phyloP scores from a whole-genome alignment of 2,888 invertebrate genomes.

The Tenthredo notha region DNA sequence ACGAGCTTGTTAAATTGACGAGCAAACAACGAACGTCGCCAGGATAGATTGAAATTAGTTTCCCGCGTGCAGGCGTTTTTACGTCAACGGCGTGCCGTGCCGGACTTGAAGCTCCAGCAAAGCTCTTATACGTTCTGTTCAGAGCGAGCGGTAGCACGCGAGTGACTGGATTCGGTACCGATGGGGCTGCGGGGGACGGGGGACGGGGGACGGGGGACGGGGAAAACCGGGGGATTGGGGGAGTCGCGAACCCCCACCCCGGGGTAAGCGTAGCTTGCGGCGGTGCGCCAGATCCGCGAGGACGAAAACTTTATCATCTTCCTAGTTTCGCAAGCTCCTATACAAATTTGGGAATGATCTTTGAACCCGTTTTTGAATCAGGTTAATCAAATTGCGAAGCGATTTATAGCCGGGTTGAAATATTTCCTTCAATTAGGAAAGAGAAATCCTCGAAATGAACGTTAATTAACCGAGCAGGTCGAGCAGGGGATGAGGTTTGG shows the following conservation, averaged over 20 bases:
- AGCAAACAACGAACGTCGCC: not conserved
- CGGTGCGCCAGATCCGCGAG: slow-evolving; percentile 41
- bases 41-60: not conserved
- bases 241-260: slow-evolving; percentile 47
- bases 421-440: not conserved
- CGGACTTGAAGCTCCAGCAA: slow-evolving; percentile 32
- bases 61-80: slow-evolving; percentile 36
- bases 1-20: not conserved
- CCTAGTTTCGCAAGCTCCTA: not conserved
- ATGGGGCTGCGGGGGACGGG: slow-evolving; percentile 40
- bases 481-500: not conserved
- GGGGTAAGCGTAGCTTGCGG: slow-evolving; percentile 51
- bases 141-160: slow-evolving; percentile 52
- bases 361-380: not conserved
- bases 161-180: slow-evolving; percentile 49
- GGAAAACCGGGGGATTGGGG: slow-evolving; percentile 22
- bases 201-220: slow-evolving; percentile 1
- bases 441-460: not conserved
- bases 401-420: not conserved
- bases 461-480: not conserved
- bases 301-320: slow-evolving; percentile 46
- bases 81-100: slow-evolving; percentile 34
- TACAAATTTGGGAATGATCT: not conserved
- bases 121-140: slow-evolving; percentile 46
- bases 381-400: not conserved